Percentiles rank a stretch among this genome's conserved stretches.
Conservation (phyloP, 1,140 invertebrate genomes). For the Neodiprion pinetum region DNA sequence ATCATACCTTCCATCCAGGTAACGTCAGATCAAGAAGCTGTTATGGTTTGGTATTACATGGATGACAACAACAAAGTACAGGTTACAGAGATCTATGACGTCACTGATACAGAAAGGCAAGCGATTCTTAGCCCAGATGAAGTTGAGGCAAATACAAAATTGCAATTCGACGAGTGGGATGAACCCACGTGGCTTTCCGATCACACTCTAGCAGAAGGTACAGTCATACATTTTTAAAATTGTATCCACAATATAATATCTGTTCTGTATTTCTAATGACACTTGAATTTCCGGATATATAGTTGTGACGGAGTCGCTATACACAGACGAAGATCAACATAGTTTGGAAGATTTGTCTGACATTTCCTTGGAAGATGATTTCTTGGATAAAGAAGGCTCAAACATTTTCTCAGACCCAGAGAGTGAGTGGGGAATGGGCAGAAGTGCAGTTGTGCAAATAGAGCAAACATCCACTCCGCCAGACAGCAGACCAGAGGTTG, state of each 20-base stretch:
- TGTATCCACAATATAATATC: background rate
- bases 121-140: constrained; percentile 57
- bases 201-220: constrained; percentile 48
- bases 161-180: constrained; percentile 64
- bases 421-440: constrained; percentile 65
- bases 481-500: constrained; percentile 59
- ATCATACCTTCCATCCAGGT: constrained; percentile 51
- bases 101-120: constrained; percentile 71
- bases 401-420: constrained; percentile 68
- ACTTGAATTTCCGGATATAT: constrained; percentile 20
- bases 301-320: constrained; percentile 18
- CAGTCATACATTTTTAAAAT: constrained; percentile 21
- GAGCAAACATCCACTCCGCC: constrained; percentile 23
- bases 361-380: constrained; percentile 58
- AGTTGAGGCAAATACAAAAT: constrained; percentile 56
- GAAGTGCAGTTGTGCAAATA: constrained; percentile 39
- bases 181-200: constrained; percentile 56
- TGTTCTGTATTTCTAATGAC: constrained; percentile 21
- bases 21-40: constrained; percentile 83
- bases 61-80: constrained; percentile 86
- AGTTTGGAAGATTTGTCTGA: constrained; percentile 55
- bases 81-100: constrained; percentile 88
- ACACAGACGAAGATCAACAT: constrained; percentile 34
- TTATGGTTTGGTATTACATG: constrained; percentile 91
- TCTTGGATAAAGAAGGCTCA: constrained; percentile 49